Evolutionary conservation across 2,797 vertebrate genomes (phyloP).

Genomic region (Acanthiza pusilla): DNA sequence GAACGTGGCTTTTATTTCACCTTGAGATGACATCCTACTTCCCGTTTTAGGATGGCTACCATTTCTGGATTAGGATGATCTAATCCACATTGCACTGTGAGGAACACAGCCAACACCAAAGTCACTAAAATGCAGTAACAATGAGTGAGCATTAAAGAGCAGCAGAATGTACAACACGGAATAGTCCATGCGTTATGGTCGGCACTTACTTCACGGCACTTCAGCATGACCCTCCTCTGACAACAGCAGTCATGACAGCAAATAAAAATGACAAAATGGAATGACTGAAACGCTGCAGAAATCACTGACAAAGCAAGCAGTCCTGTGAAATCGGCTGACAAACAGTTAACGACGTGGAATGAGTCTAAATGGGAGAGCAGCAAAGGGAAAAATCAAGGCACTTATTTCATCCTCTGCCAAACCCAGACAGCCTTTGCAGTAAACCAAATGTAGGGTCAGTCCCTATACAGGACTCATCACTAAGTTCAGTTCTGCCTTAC

Average conservation of each 20-base stretch:
- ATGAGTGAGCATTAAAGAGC: not conserved
- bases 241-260: conserved; percentile 69
- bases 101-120: not conserved
- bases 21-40: not conserved
- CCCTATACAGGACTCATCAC: not conserved
- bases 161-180: conserved; percentile 22
- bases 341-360: not conserved
- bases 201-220: conserved; percentile 69
- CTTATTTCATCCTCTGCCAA: not conserved
- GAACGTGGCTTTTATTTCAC: not conserved
- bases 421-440: not conserved
- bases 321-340: not conserved
- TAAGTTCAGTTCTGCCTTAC: not conserved
- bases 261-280: conserved; percentile 71
- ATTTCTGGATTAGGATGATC: conserved; percentile 41
- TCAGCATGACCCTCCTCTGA: conserved; percentile 74
- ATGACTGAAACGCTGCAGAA: conserved; percentile 61
- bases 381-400: not conserved
- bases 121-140: not conserved
- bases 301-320: conserved; percentile 24
- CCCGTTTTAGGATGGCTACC: conserved; percentile 27
- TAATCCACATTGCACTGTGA: conserved; percentile 10
- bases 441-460: not conserved
- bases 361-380: not conserved
- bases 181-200: not conserved